Base-by-base conservation (phyloP, 2,797 vertebrate species). In the Phoxinus dragarum region DNA sequence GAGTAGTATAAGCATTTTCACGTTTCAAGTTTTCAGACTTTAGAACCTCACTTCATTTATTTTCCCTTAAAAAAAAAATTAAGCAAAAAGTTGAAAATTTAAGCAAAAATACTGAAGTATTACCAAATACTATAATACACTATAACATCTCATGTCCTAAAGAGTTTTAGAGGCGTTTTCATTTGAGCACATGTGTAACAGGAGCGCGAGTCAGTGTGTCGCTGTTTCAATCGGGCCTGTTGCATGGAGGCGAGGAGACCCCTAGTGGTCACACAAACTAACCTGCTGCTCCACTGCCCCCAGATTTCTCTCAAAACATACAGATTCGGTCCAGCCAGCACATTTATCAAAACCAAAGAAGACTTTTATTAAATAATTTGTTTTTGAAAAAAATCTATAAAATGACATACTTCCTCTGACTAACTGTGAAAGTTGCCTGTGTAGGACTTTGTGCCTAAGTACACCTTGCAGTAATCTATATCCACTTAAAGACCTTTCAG, bases 161-260 rank as follows among this genome's bases (percentile, higher is more conserved):
- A 61, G 38, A 78, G 54, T 27, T 67, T 42, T 66, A 21, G 61
- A 80, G 61, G 21, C 34, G 27, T 80, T 64, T 66, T 64, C 4
- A 19, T 66, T 6, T 47, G 77, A 17, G 69, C 81, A 36, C 11
- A 59, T 71, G 36, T 42, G 68, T 59, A 69, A 61, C 52, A 16
- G 19, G 3, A 72, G 3, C 44, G 36, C 38, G 1, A 49, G 40
- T 40, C 36, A 0, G 17, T 12, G 69, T 47, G 16, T 40, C 12
- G 5, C 5, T 52, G 49, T 19, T 23, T 44, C 36, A 52, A 17
- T n/a, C 11, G 1, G 49, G 23, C 42, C 42, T 82, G 54, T 81
- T 86, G 73, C 73, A 78, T 90, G 86, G 87, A 88, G 69, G 79
- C 21, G 54, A 90, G 89, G 86, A 68, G 89, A 87, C 89, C 85